phyloP scores from a whole-genome alignment of 2,113 vertebrate genomes.

The human region GRCh38 chr6:34039001-34039500 shows the following conservation, averaged over 20 bases:
- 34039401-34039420: not conserved
- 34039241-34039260: not conserved
- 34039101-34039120: not conserved
- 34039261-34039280: not conserved
- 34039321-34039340: not conserved
- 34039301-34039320: not conserved
- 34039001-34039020: not conserved
- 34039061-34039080: not conserved
- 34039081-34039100: not conserved
- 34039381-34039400: not conserved
- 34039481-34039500: not conserved
- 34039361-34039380: not conserved
- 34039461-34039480: not conserved
- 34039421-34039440: fast-evolving
- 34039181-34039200: not conserved
- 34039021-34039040: not conserved
- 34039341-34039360: fast-evolving
- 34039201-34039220: not conserved
- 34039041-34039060: fast-evolving
- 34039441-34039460: fast-evolving
- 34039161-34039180: fast-evolving
- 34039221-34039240: not conserved
- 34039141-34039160: not conserved
- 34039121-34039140: not conserved
- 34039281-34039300: not conserved